Percentiles rank a stretch among this genome's conserved stretches.
Evolutionary conservation across 2,113 vertebrate genomes (phyloP).

Genomic region (Tragulus kanchil): DNA sequence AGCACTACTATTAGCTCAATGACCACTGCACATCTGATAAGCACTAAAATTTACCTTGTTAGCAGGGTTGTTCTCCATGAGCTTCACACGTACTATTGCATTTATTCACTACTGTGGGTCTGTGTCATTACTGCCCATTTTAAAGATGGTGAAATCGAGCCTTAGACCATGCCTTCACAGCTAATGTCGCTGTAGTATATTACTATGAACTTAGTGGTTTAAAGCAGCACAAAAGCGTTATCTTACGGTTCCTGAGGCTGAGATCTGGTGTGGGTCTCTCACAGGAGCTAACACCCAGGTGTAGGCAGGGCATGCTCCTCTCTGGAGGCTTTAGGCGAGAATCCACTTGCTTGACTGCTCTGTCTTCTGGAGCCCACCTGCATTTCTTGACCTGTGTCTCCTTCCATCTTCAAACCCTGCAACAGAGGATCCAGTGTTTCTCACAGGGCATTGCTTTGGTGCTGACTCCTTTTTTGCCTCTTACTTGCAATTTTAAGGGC

Average conservation of each 20-base stretch:
- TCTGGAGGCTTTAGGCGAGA: background rate
- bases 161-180: background rate
- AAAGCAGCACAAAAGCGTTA: background rate
- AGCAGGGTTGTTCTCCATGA: no score
- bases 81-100: background rate
- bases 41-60: fast-evolving
- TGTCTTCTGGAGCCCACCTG: background rate
- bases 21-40: background rate
- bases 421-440: background rate
- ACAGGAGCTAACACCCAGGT: background rate
- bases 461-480: background rate
- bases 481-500: background rate
- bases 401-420: background rate
- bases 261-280: background rate
- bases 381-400: background rate
- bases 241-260: background rate
- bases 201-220: background rate
- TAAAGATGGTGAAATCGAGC: background rate
- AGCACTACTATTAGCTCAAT: background rate
- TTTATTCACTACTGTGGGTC: background rate
- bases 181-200: background rate
- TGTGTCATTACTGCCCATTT: background rate
- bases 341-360: no score
- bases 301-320: fast-evolving
- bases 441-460: fast-evolving